Evolutionary conservation across 2,888 invertebrate species (phyloP), one percentile per base, ranked within the genome.

Genomic region (Drosophila engyochracea): DNA sequence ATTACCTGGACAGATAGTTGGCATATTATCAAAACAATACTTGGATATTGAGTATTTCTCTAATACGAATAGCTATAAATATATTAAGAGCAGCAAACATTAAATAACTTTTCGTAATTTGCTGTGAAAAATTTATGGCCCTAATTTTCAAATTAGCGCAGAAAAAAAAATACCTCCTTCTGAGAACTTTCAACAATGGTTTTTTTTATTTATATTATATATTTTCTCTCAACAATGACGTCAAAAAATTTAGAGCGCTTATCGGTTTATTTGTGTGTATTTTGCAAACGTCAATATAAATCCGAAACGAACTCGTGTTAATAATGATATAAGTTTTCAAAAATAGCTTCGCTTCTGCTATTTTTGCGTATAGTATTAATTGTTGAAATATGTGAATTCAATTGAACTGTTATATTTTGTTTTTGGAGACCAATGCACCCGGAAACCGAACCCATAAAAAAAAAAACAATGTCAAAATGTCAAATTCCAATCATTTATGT

Each of bases 391-490:
- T 47, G 39, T 37, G 59, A 66, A 71, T 44, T 70, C 31, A 70
- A 63, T 63, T 41, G 44, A 71, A 70, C 41, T 53, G 64, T 41
- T 25, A 16, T 33, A 28, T 37, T 49, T 35, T 30, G 3, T 9
- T n/a, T 31, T 44, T 30, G 31, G 22, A 3, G 14, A 58, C 16
- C n/a, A 41, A 47, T 58, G 61, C 19, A 55, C 44, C 54, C 76
- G 76, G 67, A 76, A 76, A 57, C 25, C 19, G 12, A 35, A 31
- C 3, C 66, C 51, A 67, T 69, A 65, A 75, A 80, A 28, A 70
- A 58, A 67, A 73, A 54, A 55, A 35, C 81, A 76, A 79, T 70
- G 84, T 77, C 81, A 82, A 82, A 76, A 77, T 79, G 89, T 89
- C 84, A 86, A 86, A 85, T 85, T 82, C 75, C 77, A 76, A 68